Conservation (phyloP, 2,888 invertebrate genomes). For the Drosophila leonis region DNA sequence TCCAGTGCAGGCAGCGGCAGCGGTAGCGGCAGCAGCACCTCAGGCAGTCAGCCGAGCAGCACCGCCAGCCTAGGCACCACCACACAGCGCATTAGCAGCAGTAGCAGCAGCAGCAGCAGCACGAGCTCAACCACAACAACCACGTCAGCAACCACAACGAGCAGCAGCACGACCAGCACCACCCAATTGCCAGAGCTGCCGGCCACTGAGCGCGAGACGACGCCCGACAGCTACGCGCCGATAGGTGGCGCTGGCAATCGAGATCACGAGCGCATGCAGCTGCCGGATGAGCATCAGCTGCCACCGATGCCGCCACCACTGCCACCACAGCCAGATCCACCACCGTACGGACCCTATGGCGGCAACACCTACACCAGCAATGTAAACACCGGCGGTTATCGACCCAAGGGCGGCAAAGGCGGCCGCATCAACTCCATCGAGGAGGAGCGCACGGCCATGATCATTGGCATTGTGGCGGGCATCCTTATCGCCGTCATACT, state of each 20-base stretch:
- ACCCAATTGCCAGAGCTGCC: constrained; percentile 79
- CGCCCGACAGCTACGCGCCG: constrained; percentile 78
- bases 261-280: constrained; percentile 73
- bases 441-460: constrained; percentile 91
- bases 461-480: constrained; percentile 95
- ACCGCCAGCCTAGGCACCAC: constrained; percentile 54
- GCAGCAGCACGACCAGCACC: constrained; percentile 65
- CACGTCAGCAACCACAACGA: constrained; percentile 75
- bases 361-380: constrained; percentile 80
- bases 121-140: constrained; percentile 65
- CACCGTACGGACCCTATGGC: constrained; percentile 70
- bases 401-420: constrained; percentile 84
- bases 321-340: constrained; percentile 81
- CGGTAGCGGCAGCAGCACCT: constrained; percentile 62
- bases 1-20: constrained; percentile 60
- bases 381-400: constrained; percentile 78
- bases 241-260: constrained; percentile 49
- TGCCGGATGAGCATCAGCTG: constrained; percentile 77
- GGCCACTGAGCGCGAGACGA: constrained; percentile 83
- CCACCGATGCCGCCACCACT: constrained; percentile 75
- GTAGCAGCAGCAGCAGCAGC: constrained; percentile 43
- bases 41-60: constrained; percentile 50
- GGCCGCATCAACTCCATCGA: constrained; percentile 89
- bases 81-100: constrained; percentile 56
- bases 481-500: constrained; percentile 96